Evolutionary conservation across 2,888 invertebrate species (phyloP).

Genomic region (Mesoligia furuncula): DNA sequence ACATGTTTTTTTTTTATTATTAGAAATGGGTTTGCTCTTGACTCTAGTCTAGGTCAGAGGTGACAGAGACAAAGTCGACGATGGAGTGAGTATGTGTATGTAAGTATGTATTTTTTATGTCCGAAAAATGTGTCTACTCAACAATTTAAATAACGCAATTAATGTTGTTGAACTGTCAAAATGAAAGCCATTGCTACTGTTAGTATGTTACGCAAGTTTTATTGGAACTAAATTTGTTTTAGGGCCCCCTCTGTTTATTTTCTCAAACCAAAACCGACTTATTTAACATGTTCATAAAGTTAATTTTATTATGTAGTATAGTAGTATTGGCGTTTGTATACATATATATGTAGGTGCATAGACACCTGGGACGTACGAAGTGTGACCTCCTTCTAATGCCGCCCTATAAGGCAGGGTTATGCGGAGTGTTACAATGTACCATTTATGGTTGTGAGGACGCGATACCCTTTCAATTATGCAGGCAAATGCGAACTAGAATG

Average conservation of each 20-base stretch:
- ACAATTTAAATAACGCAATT: not conserved
- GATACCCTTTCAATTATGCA: conserved; percentile 71
- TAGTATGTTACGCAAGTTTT: not conserved
- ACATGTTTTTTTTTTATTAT: too few species aligned
- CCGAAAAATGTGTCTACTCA: too few species aligned
- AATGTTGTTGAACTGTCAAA: too few species aligned
- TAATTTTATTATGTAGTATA: not conserved
- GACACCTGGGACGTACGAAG: conserved; percentile 49
- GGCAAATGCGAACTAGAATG: conserved; percentile 73
- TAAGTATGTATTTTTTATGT: too few species aligned
- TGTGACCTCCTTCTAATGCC: conserved; percentile 66
- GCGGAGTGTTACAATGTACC: conserved; percentile 67
- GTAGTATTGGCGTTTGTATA: not conserved
- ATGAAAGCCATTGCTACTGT: too few species aligned
- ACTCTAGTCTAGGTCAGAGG: too few species aligned
- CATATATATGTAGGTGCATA: conserved; percentile 8
- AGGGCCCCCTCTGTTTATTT: not conserved
- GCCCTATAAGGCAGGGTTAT: conserved; percentile 73
- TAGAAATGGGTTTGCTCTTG: too few species aligned
- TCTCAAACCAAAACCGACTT: not conserved
- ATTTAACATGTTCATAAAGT: not conserved
- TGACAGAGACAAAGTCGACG: too few species aligned
- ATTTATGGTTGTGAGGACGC: conserved; percentile 71
- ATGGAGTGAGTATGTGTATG: too few species aligned
- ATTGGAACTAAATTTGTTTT: not conserved